These are phyloP conservation scores for Natrix natrix DNA, from an alignment of 2,797 vertebrate genomes.

Conservation along the genomic window DNA sequence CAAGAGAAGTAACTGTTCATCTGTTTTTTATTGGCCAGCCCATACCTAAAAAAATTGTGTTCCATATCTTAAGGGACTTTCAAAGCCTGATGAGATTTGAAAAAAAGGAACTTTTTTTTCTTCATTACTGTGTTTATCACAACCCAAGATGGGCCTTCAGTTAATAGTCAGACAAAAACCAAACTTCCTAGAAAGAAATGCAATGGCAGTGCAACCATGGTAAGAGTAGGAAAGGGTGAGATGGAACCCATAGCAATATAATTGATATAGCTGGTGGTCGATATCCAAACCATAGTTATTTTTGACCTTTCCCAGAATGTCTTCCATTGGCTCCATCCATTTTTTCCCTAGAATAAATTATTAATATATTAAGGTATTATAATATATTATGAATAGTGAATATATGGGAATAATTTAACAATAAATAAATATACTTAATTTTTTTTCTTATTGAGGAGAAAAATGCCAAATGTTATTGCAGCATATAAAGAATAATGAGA, in stretches of 20 bases:
- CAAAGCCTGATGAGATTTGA: not conserved
- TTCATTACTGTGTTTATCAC: not conserved
- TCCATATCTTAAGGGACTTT: not conserved
- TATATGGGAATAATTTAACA: not conserved
- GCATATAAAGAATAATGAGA: not conserved
- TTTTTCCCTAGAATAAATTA: not conserved
- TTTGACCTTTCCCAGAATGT: not conserved
- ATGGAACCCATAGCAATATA: not conserved
- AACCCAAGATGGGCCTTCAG: not conserved
- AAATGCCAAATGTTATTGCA: not conserved
- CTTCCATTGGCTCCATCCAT: not conserved
- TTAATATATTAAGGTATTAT: no score
- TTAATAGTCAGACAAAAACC: not conserved
- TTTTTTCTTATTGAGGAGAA: constrained; percentile 20
- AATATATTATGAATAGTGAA: not conserved
- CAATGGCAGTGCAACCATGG: not conserved
- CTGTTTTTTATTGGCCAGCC: not conserved
- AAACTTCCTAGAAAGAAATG: not conserved
- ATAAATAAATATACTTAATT: not conserved
- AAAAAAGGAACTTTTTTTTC: not conserved
- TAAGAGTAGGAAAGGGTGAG: not conserved
- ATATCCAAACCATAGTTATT: not conserved
- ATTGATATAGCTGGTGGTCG: not conserved
- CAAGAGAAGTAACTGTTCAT: not conserved
- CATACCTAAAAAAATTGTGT: not conserved